Evolutionary conservation across 2,888 invertebrate genomes (phyloP), one percentile per base, ranked within the genome.

Genomic region (Polyommatus icarus): DNA sequence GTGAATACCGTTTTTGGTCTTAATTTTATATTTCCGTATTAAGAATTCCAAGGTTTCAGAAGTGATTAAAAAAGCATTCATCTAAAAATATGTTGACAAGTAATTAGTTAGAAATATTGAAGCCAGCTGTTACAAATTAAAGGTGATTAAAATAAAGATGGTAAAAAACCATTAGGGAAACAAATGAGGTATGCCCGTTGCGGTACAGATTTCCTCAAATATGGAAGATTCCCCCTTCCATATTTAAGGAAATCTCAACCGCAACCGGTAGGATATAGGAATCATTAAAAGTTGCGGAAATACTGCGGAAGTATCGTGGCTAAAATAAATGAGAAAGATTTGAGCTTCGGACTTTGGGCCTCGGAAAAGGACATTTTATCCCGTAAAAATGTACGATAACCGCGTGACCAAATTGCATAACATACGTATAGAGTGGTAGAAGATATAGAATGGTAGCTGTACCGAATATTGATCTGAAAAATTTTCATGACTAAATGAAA

Each of bases 271-370:
- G 67, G 67, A 67, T 29, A 32, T 67, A 67, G 67, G 67, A 67
- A 67, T 67, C 67, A 67, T 67, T 67, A 67, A 67, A 67, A 67
- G 67, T 67, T 67, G 67, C 29, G 67, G 67, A 67, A 18, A 67
- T 6, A 2, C 6, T 1, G 2, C 18, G 67, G 32, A 32, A 29
- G 67, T 32, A 32, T 32, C 29, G 29, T 61, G 18, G 29, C 29
- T 1, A 32, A 67, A 29, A 61, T 61, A 24, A 12, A 8, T 59
- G 8, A 59, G 6, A 59, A 54, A 46, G 10, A 46, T 46, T 46
- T 1, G 36, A 8, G 36, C 36, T 36, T 46, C 7, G 46, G 7
- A 36, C 6, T 36, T 36, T 36, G 7, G 36, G 36, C 6, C 6
- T 36, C 7, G 36, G 7, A 36, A 36, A 36, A 36, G 6, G 5